These are phyloP conservation scores for Nicator chloris DNA, from an alignment of 2,113 vertebrate species.

Conservation along the genomic window DNA sequence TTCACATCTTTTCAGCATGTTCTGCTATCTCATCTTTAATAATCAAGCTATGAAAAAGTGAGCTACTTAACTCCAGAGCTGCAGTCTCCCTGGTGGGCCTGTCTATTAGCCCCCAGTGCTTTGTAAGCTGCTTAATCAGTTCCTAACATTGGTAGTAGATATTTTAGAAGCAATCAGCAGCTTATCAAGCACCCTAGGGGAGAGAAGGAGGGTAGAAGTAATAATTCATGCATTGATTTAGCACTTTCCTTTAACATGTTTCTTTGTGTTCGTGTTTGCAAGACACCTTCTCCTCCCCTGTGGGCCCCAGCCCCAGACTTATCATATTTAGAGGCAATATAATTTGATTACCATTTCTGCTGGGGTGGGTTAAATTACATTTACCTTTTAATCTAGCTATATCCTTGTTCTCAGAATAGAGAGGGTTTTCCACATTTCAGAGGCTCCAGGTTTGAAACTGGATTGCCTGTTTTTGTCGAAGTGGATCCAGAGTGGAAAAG, in stretches of 20 bases:
- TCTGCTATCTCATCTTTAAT: constrained; percentile 55
- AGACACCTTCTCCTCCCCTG: constrained; percentile 7
- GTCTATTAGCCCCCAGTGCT: constrained; percentile 55
- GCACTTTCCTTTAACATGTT: constrained; percentile 38
- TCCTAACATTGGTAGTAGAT: constrained; percentile 60
- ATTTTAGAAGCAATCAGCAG: constrained; percentile 61
- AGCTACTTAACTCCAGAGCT: constrained; percentile 59
- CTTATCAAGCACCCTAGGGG: constrained; percentile 58
- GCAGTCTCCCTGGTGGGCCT: constrained; percentile 56
- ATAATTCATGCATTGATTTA: constrained; percentile 44
- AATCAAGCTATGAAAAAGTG: constrained; percentile 52
- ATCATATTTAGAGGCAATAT: constrained; percentile 65
- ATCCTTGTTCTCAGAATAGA: constrained; percentile 42
- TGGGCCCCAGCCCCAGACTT: constrained; percentile 49
- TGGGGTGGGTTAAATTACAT: constrained; percentile 68
- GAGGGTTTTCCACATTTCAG: constrained; percentile 12
- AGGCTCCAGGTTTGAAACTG: background rate
- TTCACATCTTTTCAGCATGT: constrained; percentile 39
- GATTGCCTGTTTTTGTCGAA: constrained; percentile 31
- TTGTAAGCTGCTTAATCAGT: constrained; percentile 72
- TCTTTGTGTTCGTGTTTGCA: constrained; percentile 68
- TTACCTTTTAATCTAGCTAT: constrained; percentile 69
- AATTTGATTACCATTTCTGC: constrained; percentile 72
- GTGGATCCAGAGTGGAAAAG: background rate
- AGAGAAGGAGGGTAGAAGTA: background rate